Percentiles rank a stretch among this genome's conserved stretches.
Evolutionary conservation across 2,888 invertebrate genomes (phyloP).

Genomic region (Limnephilus rhombicus): DNA sequence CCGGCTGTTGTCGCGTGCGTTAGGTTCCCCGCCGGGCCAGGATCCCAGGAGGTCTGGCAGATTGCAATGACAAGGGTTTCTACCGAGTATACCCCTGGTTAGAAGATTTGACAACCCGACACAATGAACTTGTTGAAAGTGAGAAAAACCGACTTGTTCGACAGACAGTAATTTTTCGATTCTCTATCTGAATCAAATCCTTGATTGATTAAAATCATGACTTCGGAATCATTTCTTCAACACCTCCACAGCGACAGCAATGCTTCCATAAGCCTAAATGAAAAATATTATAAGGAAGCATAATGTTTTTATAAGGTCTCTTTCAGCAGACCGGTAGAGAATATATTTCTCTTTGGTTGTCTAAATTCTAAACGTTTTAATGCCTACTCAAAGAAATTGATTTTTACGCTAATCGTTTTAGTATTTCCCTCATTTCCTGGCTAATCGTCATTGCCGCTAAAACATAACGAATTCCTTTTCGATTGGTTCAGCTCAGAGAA

Average conservation of each 20-base stretch:
- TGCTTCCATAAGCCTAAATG: neutral
- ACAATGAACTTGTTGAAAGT: neutral
- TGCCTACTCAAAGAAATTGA: neutral
- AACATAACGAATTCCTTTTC: neutral
- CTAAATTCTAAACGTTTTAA: neutral
- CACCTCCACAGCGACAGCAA: neutral
- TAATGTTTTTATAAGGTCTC: neutral
- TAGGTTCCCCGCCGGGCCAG: neutral
- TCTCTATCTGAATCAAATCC: neutral
- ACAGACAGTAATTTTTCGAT: neutral
- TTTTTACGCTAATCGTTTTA: neutral
- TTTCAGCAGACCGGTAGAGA: neutral
- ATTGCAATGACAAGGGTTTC: neutral
- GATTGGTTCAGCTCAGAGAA: slow-evolving; percentile 8
- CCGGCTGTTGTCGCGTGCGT: neutral
- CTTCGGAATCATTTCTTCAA: neutral
- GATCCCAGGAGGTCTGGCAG: neutral
- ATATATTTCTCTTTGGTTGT: neutral
- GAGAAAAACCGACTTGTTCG: neutral
- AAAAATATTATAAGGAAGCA: neutral
- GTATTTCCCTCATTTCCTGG: neutral
- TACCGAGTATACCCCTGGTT: neutral
- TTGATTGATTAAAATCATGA: neutral
- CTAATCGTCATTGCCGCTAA: neutral
- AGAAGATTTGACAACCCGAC: neutral